phyloP scores from a whole-genome alignment of 2,797 vertebrate species.

The Thripadectes ignobilis region DNA sequence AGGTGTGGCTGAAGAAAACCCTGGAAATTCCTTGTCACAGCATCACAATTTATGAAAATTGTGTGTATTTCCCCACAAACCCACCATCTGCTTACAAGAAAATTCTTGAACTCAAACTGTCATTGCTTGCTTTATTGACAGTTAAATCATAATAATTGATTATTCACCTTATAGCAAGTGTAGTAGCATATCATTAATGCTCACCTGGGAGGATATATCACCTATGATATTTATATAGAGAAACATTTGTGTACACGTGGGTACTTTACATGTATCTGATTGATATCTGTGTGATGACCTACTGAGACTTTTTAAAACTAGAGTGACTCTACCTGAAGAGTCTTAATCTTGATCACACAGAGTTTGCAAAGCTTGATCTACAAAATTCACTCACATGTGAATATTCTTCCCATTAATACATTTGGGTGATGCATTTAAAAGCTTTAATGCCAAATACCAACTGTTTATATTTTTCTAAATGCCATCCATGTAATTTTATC shows the following conservation, averaged over 20 bases:
- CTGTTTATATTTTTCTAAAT: constrained; percentile 32
- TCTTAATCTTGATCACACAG: not conserved
- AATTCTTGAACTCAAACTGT: not conserved
- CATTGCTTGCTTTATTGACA: not conserved
- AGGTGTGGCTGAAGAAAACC: constrained; percentile 8
- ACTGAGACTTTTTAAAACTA: not conserved
- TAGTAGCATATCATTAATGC: not conserved
- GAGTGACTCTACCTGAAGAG: not conserved
- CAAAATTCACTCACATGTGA: not conserved
- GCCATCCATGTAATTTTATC: not conserved
- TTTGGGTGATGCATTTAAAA: not conserved
- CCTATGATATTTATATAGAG: not conserved
- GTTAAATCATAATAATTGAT: not conserved
- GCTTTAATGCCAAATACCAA: not conserved
- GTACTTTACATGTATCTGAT: not conserved
- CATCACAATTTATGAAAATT: not conserved
- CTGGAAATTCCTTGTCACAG: constrained; percentile 6
- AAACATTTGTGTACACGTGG: not conserved
- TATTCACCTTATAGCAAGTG: not conserved
- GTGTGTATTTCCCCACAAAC: not conserved
- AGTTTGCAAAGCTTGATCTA: not conserved
- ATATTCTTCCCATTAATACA: not conserved
- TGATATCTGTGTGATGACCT: not conserved
- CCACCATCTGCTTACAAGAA: not conserved
- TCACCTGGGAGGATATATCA: not conserved